Base-by-base conservation (phyloP, 2,888 invertebrate genomes). In the Eurois occulta region DNA sequence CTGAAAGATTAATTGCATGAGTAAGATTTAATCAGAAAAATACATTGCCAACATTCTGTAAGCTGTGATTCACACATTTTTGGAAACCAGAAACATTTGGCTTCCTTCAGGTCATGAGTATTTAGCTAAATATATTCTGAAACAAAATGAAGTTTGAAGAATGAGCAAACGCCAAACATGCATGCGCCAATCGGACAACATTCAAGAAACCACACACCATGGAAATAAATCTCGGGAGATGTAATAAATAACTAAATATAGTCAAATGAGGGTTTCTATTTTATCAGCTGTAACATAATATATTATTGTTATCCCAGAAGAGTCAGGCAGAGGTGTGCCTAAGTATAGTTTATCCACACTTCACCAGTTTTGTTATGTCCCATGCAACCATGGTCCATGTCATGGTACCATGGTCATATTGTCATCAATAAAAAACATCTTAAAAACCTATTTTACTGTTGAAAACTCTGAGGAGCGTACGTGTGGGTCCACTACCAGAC, bases 51-150 rank as follows among this genome's bases (percentile, higher is more conserved):
- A 72, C 68, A 75, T 52, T 82, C 46, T n/a, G 60, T 41, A 21
- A 8, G 2, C 2, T 8, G 28, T 86, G 86, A 86, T 70, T 84
- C 78, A 86, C 46, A 46, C 13, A 38, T 74, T 69, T 73, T 83
- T 38, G 64, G 55, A 67, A 82, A 55, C 28, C 21, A 62, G 35
- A 65, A 46, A 24, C 46, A 46, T 72, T 82, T 72, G 78, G 66
- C 72, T 43, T 13, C 28, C 72, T 43, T 13, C 28, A 32, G 18
- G 46, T 28, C 35, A 71, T 83, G 86, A 81, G 48, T 85, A 28
- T 69, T 60, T 55, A 41, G 35, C 46, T 83, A 72, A 81, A 72
- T 71, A 60, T 60, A 58, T 46, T 60, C 46, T 46, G 67, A 16
- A 46, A 80, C 55, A 28, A 66, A 58, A 16, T 16, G 28, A 58